Evolutionary conservation across 2,888 invertebrate species (phyloP).

Genomic region (Geotrupes spiniger): DNA sequence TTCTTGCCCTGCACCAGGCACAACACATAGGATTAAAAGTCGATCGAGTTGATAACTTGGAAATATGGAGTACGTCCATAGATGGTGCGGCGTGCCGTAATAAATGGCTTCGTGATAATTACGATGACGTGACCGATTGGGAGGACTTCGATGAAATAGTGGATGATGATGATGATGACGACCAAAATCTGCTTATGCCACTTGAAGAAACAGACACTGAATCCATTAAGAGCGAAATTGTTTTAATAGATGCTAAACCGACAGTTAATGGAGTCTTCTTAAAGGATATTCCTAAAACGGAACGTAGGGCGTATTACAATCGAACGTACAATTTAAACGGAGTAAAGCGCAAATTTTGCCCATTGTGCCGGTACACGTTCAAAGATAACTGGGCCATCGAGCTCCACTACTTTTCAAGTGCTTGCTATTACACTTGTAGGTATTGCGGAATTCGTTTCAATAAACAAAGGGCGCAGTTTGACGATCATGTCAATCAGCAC

Average conservation of each 20-base stretch:
- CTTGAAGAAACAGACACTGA: conserved; percentile 24
- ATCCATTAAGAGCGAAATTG: conserved; percentile 26
- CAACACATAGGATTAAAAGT: conserved; percentile 44
- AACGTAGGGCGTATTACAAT: conserved; percentile 41
- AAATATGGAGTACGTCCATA: conserved; percentile 37
- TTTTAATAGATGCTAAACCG: conserved; percentile 33
- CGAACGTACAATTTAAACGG: conserved; percentile 44
- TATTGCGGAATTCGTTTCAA: conserved; percentile 49
- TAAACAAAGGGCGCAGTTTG: conserved; percentile 43
- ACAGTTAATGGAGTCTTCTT: conserved; percentile 42
- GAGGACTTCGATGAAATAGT: conserved; percentile 28
- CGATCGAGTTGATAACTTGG: conserved; percentile 39
- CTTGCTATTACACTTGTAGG: conserved; percentile 47
- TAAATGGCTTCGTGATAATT: conserved; percentile 38
- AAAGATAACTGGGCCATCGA: conserved; percentile 52
- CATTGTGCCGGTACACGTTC: conserved; percentile 47
- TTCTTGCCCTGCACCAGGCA: conserved; percentile 44
- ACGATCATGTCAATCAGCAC: conserved; percentile 42
- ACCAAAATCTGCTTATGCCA: conserved; percentile 29
- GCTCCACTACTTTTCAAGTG: conserved; percentile 46
- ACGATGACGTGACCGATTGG: conserved; percentile 21
- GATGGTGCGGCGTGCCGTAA: conserved; percentile 41
- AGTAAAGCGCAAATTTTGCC: conserved; percentile 43
- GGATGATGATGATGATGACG: conserved; percentile 28
- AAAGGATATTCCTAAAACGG: conserved; percentile 44